Conservation (phyloP, 2,797 vertebrate genomes). For the Macropus fuliginosus region DNA sequence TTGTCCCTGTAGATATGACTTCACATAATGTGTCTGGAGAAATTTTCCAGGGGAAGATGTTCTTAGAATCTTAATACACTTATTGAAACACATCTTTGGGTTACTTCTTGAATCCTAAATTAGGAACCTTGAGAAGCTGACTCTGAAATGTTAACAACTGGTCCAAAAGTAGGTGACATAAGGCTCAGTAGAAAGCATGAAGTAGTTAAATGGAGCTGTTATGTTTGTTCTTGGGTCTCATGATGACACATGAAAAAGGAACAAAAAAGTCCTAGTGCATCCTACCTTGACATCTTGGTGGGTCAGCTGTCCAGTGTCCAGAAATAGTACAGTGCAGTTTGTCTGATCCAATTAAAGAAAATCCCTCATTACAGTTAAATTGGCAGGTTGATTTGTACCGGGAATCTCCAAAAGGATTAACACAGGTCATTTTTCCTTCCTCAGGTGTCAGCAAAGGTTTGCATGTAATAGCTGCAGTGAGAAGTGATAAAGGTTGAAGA, state of each 20-base stretch:
- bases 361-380: constrained; percentile 84
- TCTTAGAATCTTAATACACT: not conserved
- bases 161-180: not conserved
- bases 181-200: not conserved
- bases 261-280: not conserved
- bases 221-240: not conserved
- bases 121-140: not conserved
- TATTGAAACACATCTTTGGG: not conserved
- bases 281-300: constrained; percentile 83
- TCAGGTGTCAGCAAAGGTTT: constrained; percentile 71
- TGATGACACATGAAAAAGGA: not conserved
- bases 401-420: constrained; percentile 75
- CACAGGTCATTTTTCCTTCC: constrained; percentile 82
- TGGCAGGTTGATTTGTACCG: constrained; percentile 82
- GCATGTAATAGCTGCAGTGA: constrained; percentile 81
- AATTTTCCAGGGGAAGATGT: not conserved
- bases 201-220: not conserved
- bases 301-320: constrained; percentile 82
- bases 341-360: constrained; percentile 80
- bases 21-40: not conserved
- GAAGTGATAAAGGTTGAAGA: not conserved
- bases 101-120: not conserved
- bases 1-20: not conserved
- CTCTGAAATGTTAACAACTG: not conserved
- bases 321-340: constrained; percentile 78